These are phyloP conservation scores for Trissolcus japonicus DNA, from an alignment of 2,888 invertebrate species.

Conservation along the genomic window DNA sequence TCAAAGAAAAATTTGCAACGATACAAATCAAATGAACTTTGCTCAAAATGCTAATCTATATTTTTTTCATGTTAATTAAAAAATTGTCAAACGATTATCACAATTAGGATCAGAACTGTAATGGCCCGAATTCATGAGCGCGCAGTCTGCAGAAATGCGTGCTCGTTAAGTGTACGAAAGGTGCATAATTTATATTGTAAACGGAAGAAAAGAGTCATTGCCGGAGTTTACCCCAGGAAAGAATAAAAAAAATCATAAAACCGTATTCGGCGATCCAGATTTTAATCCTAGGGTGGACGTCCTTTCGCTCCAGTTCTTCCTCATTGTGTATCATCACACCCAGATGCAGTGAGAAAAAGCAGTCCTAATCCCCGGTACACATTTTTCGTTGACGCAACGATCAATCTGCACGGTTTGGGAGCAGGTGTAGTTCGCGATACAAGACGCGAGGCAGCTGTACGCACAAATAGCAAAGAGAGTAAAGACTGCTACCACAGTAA, in stretches of 20 bases:
- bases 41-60: no score
- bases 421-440: conserved; percentile 54
- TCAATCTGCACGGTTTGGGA: conserved; percentile 43
- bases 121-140: no score
- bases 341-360: conserved; percentile 39
- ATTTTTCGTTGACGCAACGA: conserved; percentile 44
- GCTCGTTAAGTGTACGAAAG: neutral
- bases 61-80: no score
- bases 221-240: neutral
- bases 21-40: no score
- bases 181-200: conserved; percentile 5
- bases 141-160: no score
- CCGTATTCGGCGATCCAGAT: no score
- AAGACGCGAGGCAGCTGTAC: conserved; percentile 59
- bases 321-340: conserved; percentile 33
- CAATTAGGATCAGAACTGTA: no score
- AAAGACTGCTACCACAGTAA: conserved; percentile 61
- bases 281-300: conserved; percentile 13
- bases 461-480: conserved; percentile 41
- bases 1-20: no score
- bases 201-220: neutral
- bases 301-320: conserved; percentile 37
- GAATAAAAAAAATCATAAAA: no score
- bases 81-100: no score
- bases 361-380: conserved; percentile 40